Evolutionary conservation across 2,113 vertebrate genomes (phyloP), one percentile per base, ranked within the genome.

Genomic region (Empidonax traillii): DNA sequence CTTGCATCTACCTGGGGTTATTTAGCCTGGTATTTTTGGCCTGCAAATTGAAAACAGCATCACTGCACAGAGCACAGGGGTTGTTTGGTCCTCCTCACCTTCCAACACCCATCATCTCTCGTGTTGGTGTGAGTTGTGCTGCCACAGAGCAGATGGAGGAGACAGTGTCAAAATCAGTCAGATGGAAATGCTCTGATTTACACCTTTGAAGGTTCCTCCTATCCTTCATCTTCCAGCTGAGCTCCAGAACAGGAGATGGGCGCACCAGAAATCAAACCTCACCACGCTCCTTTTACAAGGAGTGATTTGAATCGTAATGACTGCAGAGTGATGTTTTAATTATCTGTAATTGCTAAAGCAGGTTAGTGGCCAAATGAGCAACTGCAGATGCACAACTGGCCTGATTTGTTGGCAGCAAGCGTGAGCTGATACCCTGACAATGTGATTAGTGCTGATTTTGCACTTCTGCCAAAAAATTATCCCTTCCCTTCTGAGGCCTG

Each of bases 121-220:
- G 61, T 0, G 1, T 6, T 37, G 8, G 35, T 8, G 37, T 49
- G 22, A 56, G n/a, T 27, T 1, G 3, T 41, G 1, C 28, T 52
- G n/a, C 21, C 5, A 3, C 25, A 52, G 49, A 46, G 33, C 61
- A 43, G 39, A 41, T 43, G 39, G 27, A 63, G 13, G 30, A 63
- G 43, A 41, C 20, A 19, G 27, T 22, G 61, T 63, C 8, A 41
- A 43, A 63, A 63, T 30, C 39, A 8, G 8, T 35, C 3, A 6
- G 72, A 35, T 8, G 16, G 25, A 39, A 68, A 31, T 9, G 4
- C 10, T 1, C 14, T 41, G 33, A 31, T 68, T 77, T 59, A 16
- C 17, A 56, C 14, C 30, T 2, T 3, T 13, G 31, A 41, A 61
- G 49, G 14, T 22, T 72, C 28, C 5, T 9, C 41, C 35, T 24